phyloP scores from a whole-genome alignment of 2,113 vertebrate species.

The Ramphastos sulfuratus region DNA sequence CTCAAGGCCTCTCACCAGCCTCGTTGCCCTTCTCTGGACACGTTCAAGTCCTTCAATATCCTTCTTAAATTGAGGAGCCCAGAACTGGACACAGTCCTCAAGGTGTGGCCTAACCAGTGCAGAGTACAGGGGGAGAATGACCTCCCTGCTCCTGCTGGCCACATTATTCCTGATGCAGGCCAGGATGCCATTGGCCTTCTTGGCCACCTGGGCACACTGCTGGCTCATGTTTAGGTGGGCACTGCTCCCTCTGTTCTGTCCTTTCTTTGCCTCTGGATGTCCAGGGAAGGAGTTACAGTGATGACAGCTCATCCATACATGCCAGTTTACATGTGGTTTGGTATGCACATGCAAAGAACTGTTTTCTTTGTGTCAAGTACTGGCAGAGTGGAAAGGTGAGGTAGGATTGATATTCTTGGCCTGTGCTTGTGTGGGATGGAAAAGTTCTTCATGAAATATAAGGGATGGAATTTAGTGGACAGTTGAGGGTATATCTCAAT shows the following conservation, averaged over 20 bases:
- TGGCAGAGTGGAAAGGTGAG: background rate
- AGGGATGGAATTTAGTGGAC: background rate
- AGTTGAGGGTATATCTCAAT: conserved; percentile 40
- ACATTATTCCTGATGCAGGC: too few relatives aligned
- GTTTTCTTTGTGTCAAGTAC: background rate
- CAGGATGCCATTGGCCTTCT: too few relatives aligned
- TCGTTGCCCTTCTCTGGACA: too few relatives aligned
- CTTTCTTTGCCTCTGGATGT: background rate
- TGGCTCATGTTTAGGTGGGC: too few relatives aligned
- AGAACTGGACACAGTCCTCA: too few relatives aligned
- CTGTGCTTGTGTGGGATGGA: background rate
- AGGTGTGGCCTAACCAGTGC: too few relatives aligned
- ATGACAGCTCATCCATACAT: background rate
- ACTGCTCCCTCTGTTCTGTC: background rate
- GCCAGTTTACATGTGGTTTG: background rate
- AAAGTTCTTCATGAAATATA: conserved; percentile 18
- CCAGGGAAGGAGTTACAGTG: background rate
- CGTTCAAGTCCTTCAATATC: too few relatives aligned
- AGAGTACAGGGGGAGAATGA: too few relatives aligned
- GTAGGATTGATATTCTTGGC: conserved; percentile 24
- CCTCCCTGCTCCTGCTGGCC: too few relatives aligned
- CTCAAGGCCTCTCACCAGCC: too few relatives aligned
- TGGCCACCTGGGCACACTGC: too few relatives aligned
- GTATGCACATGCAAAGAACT: background rate
- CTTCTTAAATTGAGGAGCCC: too few relatives aligned